A percentile compares a stretch with the other conserved stretches of the same genome.
These are phyloP conservation scores for Bucorvus abyssinicus DNA, from an alignment of 2,797 vertebrate genomes.

Conservation along the genomic window DNA sequence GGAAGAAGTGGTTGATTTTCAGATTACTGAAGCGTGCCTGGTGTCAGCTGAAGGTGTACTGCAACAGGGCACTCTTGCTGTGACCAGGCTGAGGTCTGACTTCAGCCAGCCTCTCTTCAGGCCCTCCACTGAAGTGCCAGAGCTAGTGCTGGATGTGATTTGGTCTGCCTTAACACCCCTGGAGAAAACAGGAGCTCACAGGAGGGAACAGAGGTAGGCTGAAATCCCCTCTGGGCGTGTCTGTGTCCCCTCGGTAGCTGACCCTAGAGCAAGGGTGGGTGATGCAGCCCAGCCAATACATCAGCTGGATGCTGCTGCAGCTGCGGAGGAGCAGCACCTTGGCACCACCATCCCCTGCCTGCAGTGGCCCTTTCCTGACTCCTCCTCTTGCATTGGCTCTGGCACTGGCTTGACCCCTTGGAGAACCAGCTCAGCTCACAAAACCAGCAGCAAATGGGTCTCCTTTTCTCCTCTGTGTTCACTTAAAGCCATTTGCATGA, in stretches of 20 bases:
- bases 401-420: not conserved
- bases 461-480: not conserved
- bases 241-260: not conserved
- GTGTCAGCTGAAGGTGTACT: not conserved
- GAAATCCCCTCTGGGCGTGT: not conserved
- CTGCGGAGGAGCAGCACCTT: not conserved
- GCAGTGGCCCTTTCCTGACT: not conserved
- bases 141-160: not conserved
- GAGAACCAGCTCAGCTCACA: not conserved
- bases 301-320: not conserved
- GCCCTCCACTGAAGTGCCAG: not conserved
- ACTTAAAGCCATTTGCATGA: not conserved
- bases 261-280: not conserved
- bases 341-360: not conserved
- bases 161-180: not conserved
- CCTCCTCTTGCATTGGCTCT: not conserved
- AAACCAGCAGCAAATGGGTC: not conserved
- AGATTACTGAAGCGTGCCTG: not conserved
- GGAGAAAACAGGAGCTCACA: not conserved
- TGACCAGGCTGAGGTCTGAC: not conserved
- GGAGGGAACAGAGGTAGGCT: not conserved
- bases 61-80: not conserved
- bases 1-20: constrained; percentile 10
- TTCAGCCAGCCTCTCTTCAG: not conserved
- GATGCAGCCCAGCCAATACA: not conserved